A percentile compares a stretch with the other conserved stretches of the same genome.
These are phyloP conservation scores for Characodon lateralis DNA, from an alignment of 2,797 vertebrate genomes.

Conservation along the genomic window DNA sequence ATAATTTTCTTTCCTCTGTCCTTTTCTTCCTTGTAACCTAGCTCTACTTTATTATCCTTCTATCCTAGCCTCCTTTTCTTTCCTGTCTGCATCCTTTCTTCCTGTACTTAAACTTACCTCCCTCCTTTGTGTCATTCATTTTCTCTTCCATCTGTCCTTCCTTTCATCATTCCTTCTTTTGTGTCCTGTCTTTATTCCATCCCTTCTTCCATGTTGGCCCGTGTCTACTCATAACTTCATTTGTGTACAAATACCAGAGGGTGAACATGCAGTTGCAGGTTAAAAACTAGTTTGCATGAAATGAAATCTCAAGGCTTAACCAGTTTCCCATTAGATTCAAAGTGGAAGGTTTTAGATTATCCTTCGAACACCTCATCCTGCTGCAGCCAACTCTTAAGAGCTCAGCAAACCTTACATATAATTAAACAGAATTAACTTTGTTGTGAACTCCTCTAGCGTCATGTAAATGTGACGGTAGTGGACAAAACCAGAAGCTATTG, in stretches of 20 bases:
- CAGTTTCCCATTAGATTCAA: not conserved
- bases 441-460: not conserved
- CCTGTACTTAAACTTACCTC: too few species aligned
- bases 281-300: not conserved
- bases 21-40: too few species aligned
- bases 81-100: not conserved
- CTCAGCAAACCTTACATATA: not conserved
- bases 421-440: not conserved
- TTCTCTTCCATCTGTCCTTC: not conserved
- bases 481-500: not conserved
- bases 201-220: not conserved
- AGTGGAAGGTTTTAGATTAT: not conserved
- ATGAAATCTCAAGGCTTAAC: not conserved
- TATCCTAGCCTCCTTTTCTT: not conserved
- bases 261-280: not conserved
- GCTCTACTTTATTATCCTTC: too few species aligned
- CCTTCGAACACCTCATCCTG: conserved; percentile 1
- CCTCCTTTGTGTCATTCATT: not conserved
- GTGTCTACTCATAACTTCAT: not conserved
- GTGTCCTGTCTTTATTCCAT: not conserved
- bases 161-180: not conserved
- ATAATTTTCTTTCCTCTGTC: too few species aligned
- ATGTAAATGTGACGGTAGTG: not conserved
- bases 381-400: not conserved
- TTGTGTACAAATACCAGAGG: not conserved